phyloP scores from a whole-genome alignment of 2,113 vertebrate species.

The Hassar affinis region DNA sequence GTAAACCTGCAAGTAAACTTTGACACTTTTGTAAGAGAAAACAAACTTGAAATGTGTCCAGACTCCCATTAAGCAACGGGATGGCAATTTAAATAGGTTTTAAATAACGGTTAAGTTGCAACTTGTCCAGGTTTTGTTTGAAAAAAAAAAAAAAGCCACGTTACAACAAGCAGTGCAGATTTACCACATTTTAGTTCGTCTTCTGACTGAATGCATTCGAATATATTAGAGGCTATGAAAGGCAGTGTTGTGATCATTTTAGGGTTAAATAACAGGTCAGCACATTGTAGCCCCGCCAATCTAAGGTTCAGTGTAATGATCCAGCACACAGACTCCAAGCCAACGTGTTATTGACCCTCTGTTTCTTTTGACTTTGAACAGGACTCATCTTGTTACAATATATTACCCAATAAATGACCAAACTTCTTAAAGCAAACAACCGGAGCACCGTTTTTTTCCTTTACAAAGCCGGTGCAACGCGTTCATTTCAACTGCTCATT shows the following conservation, averaged over 20 bases:
- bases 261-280: neutral
- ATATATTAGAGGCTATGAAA: neutral
- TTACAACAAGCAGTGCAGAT: neutral
- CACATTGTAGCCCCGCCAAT: too few species aligned
- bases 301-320: neutral
- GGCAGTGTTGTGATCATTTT: neutral
- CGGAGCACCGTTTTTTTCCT: neutral
- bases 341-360: neutral
- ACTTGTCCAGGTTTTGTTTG: neutral
- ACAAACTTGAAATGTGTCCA: neutral
- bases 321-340: neutral
- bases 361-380: slow-evolving; percentile 7
- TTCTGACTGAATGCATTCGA: neutral
- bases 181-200: too few species aligned
- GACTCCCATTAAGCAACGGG: neutral
- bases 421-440: neutral
- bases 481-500: too few species aligned
- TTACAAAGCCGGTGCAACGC: neutral
- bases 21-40: too few species aligned
- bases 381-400: too few species aligned
- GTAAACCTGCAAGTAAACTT: neutral
- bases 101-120: neutral
- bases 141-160: neutral
- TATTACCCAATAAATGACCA: neutral
- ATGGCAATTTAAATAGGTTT: neutral